Percentiles rank a stretch among this genome's conserved stretches.
Evolutionary conservation across 2,797 vertebrate species (phyloP).

Genomic region (Anguilla obscura): DNA sequence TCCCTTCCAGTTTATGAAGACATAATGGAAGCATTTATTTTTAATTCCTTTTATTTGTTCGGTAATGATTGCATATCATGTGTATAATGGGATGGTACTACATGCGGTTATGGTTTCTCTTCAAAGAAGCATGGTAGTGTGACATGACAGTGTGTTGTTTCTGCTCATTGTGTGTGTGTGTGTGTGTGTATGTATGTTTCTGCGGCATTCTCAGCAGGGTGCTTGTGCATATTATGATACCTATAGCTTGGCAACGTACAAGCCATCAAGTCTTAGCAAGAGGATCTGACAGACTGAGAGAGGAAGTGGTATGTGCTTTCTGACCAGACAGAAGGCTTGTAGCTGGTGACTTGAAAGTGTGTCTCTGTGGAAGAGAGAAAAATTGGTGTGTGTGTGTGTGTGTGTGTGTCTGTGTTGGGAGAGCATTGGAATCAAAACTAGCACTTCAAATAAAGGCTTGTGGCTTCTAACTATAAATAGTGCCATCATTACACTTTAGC

Average conservation of each 20-base stretch:
- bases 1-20: constrained; percentile 68
- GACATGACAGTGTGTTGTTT: background rate
- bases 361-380: background rate
- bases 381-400: constrained; percentile 2
- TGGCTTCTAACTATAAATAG: background rate
- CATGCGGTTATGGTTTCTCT: background rate
- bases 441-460: constrained; percentile 50
- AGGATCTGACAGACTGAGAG: constrained; percentile 36
- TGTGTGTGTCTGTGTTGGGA: background rate
- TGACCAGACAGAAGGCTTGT: constrained; percentile 55
- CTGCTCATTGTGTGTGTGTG: constrained; percentile 18
- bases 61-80: background rate
- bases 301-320: constrained; percentile 77
- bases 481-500: background rate
- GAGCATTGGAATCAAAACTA: background rate
- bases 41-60: background rate
- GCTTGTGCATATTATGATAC: constrained; percentile 44
- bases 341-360: constrained; percentile 54
- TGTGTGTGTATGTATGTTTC: constrained; percentile 31
- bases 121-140: background rate
- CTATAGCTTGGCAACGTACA: constrained; percentile 32
- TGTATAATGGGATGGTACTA: background rate
- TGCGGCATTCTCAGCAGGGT: constrained; percentile 33
- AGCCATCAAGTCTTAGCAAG: background rate
- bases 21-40: constrained; percentile 33